phyloP scores from a whole-genome alignment of 2,888 invertebrate species.

The Athripsodes cinereus region DNA sequence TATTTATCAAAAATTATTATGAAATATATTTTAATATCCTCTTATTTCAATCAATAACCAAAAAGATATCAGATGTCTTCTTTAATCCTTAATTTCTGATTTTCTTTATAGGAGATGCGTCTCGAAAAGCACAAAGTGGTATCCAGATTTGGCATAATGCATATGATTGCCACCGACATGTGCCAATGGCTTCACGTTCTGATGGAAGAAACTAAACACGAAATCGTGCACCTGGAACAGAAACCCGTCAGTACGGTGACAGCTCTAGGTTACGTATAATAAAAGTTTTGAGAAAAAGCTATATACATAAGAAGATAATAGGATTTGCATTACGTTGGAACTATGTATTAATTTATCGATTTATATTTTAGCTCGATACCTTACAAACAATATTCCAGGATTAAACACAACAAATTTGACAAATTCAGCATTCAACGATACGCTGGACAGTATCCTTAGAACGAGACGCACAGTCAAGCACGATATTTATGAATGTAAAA shows the following conservation, averaged over 20 bases:
- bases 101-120: constrained; percentile 47
- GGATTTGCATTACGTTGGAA: background rate
- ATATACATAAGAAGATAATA: no score
- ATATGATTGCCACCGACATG: constrained; percentile 87
- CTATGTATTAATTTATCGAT: background rate
- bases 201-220: constrained; percentile 83
- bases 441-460: background rate
- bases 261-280: background rate
- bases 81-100: background rate
- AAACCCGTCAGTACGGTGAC: constrained; percentile 12
- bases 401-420: background rate
- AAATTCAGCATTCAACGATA: background rate
- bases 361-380: constrained; percentile 1
- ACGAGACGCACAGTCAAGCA: background rate
- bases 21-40: no score
- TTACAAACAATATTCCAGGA: background rate
- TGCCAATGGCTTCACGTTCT: constrained; percentile 89
- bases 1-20: no score
- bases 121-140: constrained; percentile 61
- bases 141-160: constrained; percentile 88
- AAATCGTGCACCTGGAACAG: constrained; percentile 67
- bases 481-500: constrained; percentile 43
- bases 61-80: background rate
- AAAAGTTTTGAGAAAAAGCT: no score
- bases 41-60: no score